phyloP scores from a whole-genome alignment of 2,113 vertebrate genomes.

The Brevimyrus niger region DNA sequence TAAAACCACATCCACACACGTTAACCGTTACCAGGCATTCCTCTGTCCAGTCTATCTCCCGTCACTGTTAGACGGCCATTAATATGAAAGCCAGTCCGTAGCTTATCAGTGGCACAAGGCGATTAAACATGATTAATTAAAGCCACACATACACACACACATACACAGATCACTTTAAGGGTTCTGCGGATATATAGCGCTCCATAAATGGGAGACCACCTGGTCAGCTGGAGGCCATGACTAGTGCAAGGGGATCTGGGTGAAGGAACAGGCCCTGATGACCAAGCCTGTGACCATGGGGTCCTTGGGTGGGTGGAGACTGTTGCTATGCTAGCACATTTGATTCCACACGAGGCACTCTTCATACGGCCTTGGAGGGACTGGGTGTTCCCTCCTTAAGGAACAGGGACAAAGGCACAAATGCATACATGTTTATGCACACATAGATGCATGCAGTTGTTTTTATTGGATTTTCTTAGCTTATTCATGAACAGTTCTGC shows the following conservation, averaged over 20 bases:
- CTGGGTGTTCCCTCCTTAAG: slow-evolving; percentile 18
- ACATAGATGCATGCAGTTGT: neutral
- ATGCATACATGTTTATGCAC: slow-evolving; percentile 16
- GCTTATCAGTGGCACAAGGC: neutral
- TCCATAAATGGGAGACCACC: slow-evolving; percentile 24
- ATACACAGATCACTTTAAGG: neutral
- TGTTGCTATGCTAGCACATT: slow-evolving; percentile 3
- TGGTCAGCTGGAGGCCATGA: neutral
- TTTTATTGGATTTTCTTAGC: neutral
- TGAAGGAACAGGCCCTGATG: slow-evolving; percentile 11
- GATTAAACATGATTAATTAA: slow-evolving; percentile 1
- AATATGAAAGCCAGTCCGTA: neutral
- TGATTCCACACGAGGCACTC: neutral
- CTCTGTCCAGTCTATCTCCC: neutral
- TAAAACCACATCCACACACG: neutral
- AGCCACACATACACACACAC: neutral
- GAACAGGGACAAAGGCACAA: slow-evolving; percentile 5
- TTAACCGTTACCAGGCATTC: slow-evolving; percentile 7
- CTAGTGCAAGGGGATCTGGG: slow-evolving; percentile 17
- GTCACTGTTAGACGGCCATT: neutral
- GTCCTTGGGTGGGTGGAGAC: neutral
- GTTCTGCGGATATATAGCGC: neutral
- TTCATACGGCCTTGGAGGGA: slow-evolving; percentile 14
- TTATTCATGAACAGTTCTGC: slow-evolving; percentile 9
- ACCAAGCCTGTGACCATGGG: neutral